Conservation (phyloP, 2,888 invertebrate genomes). For the Anarsia innoxiella region DNA sequence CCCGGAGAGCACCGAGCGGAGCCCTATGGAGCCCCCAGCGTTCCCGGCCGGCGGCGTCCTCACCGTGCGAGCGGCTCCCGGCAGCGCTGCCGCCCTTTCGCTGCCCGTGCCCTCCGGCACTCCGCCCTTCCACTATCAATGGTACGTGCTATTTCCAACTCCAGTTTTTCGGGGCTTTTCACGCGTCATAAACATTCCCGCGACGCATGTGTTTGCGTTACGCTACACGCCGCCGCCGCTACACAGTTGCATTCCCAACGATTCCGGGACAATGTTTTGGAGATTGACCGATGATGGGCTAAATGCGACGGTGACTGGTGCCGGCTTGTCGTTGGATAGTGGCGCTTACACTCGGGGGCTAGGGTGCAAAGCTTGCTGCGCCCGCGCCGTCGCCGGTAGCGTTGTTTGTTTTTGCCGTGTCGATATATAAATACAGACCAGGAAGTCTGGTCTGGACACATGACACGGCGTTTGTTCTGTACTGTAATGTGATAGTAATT, state of each 20-base stretch:
- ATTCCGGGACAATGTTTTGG: neutral
- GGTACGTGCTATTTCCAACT: slow-evolving; percentile 43
- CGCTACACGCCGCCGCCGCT: neutral
- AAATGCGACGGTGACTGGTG: neutral
- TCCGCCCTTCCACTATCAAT: slow-evolving; percentile 56
- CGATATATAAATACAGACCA: slow-evolving; percentile 66
- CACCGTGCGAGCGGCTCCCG: slow-evolving; percentile 52
- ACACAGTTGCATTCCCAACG: neutral
- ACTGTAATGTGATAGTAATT: slow-evolving; percentile 28
- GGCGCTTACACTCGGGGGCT: too few relatives aligned
- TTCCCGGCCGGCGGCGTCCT: slow-evolving; percentile 44
- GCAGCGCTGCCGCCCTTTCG: slow-evolving; percentile 39
- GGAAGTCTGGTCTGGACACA: slow-evolving; percentile 53
- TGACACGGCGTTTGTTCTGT: slow-evolving; percentile 34
- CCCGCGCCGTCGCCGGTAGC: slow-evolving; percentile 35
- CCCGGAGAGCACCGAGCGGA: slow-evolving; percentile 52
- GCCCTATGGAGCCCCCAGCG: slow-evolving; percentile 64
- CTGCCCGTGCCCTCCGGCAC: slow-evolving; percentile 50
- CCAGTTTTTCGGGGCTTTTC: neutral
- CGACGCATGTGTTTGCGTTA: too few relatives aligned
- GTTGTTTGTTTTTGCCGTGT: slow-evolving; percentile 69
- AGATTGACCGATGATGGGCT: neutral
- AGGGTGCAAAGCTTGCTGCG: slow-evolving; percentile 12
- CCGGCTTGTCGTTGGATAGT: neutral
- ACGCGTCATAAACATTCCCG: slow-evolving; percentile 1